These are phyloP conservation scores for Mactra quadrangularis DNA, from an alignment of 1,140 invertebrate genomes.

Conservation along the genomic window DNA sequence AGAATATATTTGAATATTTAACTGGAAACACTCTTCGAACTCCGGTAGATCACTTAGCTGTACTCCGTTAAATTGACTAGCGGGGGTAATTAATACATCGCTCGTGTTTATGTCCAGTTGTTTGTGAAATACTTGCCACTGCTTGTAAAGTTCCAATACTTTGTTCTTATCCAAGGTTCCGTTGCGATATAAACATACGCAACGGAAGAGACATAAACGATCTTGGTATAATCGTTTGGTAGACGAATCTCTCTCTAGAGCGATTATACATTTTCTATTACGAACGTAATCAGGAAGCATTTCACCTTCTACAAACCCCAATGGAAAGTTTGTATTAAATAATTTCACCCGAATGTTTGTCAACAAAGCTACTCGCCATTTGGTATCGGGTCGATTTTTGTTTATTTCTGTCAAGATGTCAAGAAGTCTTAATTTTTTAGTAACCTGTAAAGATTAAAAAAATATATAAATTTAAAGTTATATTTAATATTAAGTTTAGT, in stretches of 20 bases:
- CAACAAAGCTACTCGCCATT: conserved; percentile 10
- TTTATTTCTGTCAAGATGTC: conserved; percentile 22
- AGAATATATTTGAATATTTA: conserved; percentile 15
- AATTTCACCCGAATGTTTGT: conserved; percentile 38
- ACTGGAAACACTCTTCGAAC: neutral
- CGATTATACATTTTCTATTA: neutral
- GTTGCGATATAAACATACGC: neutral
- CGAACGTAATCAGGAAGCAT: neutral
- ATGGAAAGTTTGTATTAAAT: conserved; percentile 18
- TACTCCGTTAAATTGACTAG: too few relatives aligned
- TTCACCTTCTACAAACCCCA: neutral
- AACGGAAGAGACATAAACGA: conserved; percentile 16
- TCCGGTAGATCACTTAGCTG: neutral
- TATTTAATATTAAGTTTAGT: too few relatives aligned
- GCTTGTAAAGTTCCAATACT: too few relatives aligned
- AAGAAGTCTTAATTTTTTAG: conserved; percentile 10
- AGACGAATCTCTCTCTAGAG: conserved; percentile 1
- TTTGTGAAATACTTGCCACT: too few relatives aligned
- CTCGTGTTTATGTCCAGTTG: too few relatives aligned
- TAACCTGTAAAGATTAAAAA: too few relatives aligned
- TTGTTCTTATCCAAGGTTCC: neutral
- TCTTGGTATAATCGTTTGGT: neutral
- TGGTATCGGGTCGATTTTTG: conserved; percentile 28
- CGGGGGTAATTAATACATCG: too few relatives aligned
- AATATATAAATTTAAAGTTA: too few relatives aligned